Evolutionary conservation across 2,888 invertebrate species (phyloP).

Genomic region (Linnaemya tessellans): DNA sequence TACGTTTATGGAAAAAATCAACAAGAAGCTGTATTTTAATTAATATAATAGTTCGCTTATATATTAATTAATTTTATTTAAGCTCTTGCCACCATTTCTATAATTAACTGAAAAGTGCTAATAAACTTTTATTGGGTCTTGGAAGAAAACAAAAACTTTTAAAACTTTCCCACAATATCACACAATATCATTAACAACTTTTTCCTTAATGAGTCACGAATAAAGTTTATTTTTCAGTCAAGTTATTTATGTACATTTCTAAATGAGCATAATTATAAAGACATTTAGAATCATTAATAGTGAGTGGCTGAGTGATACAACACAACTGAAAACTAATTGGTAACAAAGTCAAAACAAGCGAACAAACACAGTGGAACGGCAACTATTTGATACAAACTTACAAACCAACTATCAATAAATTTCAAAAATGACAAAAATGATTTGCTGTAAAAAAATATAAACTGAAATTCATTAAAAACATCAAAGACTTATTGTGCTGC

Average conservation of each 20-base stretch:
- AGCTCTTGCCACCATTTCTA: background rate
- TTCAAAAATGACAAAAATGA: constrained; percentile 32
- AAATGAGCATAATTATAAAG: constrained; percentile 24
- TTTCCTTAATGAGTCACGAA: constrained; percentile 44
- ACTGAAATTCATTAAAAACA: constrained; percentile 49
- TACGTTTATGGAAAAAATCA: too few species aligned
- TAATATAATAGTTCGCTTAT: too few species aligned
- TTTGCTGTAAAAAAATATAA: constrained; percentile 23
- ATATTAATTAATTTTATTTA: background rate
- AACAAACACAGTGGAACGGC: constrained; percentile 7
- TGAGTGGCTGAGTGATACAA: constrained; percentile 24
- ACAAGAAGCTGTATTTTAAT: too few species aligned
- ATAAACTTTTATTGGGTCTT: background rate
- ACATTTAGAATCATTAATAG: constrained; percentile 51
- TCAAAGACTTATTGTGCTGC: constrained; percentile 62
- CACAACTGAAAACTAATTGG: constrained; percentile 41
- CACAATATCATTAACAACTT: constrained; percentile 4
- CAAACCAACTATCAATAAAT: constrained; percentile 19
- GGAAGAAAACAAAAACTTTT: background rate
- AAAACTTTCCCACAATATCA: constrained; percentile 1
- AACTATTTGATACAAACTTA: background rate
- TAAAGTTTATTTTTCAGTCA: constrained; percentile 14
- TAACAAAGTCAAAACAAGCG: constrained; percentile 1
- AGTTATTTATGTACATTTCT: background rate
- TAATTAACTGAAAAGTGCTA: background rate